phyloP scores from a whole-genome alignment of 2,888 invertebrate species.

The Zele albiditarsus region DNA sequence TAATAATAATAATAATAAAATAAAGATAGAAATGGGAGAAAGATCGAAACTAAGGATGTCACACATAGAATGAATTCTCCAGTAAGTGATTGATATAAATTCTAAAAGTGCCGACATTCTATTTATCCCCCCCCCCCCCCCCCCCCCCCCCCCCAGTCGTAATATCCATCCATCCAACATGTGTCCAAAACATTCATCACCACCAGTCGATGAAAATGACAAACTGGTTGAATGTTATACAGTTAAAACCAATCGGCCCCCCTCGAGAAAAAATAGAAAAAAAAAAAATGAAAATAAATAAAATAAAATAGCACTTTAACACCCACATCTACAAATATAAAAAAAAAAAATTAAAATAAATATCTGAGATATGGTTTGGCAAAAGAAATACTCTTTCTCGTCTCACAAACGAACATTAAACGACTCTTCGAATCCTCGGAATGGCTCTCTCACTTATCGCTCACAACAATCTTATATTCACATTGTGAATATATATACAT shows the following conservation, averaged over 20 bases:
- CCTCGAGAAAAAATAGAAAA: not conserved
- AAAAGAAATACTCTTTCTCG: conserved; percentile 10
- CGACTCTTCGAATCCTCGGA: conserved; percentile 44
- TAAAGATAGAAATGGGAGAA: not conserved
- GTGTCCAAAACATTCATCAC: conserved; percentile 40
- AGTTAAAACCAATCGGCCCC: not conserved
- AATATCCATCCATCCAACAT: conserved; percentile 42
- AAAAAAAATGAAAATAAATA: conserved; percentile 15
- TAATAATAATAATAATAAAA: not conserved
- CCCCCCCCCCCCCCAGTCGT: conserved; percentile 28
- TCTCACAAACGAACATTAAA: conserved; percentile 29
- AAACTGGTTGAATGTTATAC: conserved; percentile 14
- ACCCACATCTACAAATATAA: conserved; percentile 27
- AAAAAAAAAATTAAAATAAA: not conserved
- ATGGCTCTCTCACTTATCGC: conserved; percentile 44
- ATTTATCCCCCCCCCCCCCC: conserved; percentile 36
- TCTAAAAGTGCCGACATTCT: conserved; percentile 46
- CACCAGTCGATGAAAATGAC: conserved; percentile 32
- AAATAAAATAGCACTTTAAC: conserved; percentile 44
- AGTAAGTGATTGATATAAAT: conserved; percentile 41
- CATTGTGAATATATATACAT: not conserved
- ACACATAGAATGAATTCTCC: not conserved
- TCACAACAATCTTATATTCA: conserved; percentile 47
- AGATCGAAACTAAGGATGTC: not conserved
- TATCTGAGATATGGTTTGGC: not conserved